Evolutionary conservation across 1,140 invertebrate species (phyloP).

Genomic region (Tetragnatha versicolor): DNA sequence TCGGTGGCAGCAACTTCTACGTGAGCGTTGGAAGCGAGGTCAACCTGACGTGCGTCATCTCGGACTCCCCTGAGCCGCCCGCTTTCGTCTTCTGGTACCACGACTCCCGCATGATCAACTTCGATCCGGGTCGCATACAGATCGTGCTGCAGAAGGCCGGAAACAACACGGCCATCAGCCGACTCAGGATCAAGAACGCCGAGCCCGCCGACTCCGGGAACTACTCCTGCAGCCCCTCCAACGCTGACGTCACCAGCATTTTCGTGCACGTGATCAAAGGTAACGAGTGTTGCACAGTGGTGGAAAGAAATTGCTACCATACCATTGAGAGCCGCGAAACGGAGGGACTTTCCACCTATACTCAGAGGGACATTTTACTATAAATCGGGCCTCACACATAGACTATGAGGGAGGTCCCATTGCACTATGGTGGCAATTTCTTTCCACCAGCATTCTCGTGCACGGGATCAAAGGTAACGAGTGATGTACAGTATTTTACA

Average conservation of each 20-base stretch:
- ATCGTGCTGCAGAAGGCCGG: constrained; percentile 50
- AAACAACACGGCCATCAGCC: constrained; percentile 68
- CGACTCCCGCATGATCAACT: constrained; percentile 63
- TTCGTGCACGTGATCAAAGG: constrained; percentile 84
- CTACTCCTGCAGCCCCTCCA: constrained; percentile 85
- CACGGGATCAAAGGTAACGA: no score
- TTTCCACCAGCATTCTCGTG: no score
- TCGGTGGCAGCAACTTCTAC: constrained; percentile 86
- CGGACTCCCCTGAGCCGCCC: constrained; percentile 87
- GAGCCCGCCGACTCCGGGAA: constrained; percentile 81
- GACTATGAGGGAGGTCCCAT: no score
- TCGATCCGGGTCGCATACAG: constrained; percentile 39
- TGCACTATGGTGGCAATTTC: no score
- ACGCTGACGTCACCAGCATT: constrained; percentile 76
- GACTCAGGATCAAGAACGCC: constrained; percentile 67
- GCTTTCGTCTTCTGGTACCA: constrained; percentile 90
- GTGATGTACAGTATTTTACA: no score
- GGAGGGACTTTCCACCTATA: no score
- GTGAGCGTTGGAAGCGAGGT: constrained; percentile 91
- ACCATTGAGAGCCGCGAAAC: no score
- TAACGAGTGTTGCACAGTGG: no score
- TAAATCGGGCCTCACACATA: no score
- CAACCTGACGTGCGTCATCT: constrained; percentile 89
- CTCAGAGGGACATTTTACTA: no score
- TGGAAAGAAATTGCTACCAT: no score